These are phyloP conservation scores for Acyrthosiphon pisum DNA, from an alignment of 1,140 invertebrate genomes.

Conservation along the genomic window DNA sequence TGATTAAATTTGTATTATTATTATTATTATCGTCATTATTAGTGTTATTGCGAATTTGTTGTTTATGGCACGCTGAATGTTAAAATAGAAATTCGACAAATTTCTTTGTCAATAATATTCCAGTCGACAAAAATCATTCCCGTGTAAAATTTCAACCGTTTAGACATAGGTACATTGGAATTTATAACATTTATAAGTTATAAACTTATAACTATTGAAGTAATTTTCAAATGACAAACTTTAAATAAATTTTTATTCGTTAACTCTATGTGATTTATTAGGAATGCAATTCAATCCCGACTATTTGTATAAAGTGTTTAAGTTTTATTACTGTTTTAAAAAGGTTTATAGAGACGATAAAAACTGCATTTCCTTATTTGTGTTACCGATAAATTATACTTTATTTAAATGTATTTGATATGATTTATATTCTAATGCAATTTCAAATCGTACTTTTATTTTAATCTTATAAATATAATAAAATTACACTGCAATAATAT, in stretches of 20 bases:
- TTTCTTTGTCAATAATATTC: not conserved
- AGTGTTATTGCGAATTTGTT: not conserved
- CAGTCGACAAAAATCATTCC: not conserved
- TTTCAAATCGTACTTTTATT: slow-evolving; percentile 2
- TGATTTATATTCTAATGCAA: slow-evolving; percentile 27
- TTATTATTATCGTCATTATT: too few relatives aligned
- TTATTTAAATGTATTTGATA: not conserved
- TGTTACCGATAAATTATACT: slow-evolving; percentile 24
- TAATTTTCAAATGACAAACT: not conserved
- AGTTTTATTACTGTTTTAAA: slow-evolving; percentile 30
- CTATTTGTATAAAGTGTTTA: not conserved
- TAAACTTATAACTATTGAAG: not conserved
- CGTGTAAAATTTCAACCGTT: not conserved
- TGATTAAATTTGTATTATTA: too few relatives aligned
- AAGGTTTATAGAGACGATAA: slow-evolving; percentile 33
- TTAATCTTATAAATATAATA: not conserved
- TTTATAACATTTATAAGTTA: not conserved
- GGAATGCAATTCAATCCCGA: not conserved
- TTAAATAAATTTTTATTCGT: not conserved
- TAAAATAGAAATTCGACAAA: not conserved
- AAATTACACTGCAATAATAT: not conserved
- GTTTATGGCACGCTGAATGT: not conserved
- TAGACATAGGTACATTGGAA: slow-evolving; percentile 4
- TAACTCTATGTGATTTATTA: not conserved
- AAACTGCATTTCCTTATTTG: slow-evolving; percentile 38